Evolutionary conservation across 2,888 invertebrate species (phyloP), one percentile per base, ranked within the genome.

Genomic region (Podabrus alpinus): DNA sequence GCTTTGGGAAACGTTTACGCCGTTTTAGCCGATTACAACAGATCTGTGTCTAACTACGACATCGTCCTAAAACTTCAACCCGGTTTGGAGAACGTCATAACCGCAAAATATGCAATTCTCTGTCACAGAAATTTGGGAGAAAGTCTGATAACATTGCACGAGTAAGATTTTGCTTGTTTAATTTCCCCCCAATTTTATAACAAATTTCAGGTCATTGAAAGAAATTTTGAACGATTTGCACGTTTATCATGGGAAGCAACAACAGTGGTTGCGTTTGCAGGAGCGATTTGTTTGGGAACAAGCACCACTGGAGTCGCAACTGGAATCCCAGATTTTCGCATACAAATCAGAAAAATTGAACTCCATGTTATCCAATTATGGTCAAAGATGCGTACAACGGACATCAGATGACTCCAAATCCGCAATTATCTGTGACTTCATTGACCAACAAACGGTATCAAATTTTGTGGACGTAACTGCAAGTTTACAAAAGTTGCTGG

Each of bases 1-100:
- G 91, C 92, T 3, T 87, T 95, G 13, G 95, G 92, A 9, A 93
- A 94, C 84, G 91, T 94, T 15, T 94, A 93, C 85, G 93, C 94
- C 1, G 90, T 92, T 11, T 80, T 91, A 24, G 91, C 92, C 0
- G 93, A 94, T 77, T 94, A 91, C 83, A 94, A 94, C 81, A 92
- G 89, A 81, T 94, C 94, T 0, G 86, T 93, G 73, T 88, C 89
- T 45, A 92, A 91, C 83, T 92, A 91, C 84, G 92, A 94, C 80
- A 91, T 90, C 81, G 92, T 92, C 71, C 84, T 94, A 66, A 90
- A 91, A 82, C 84, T 94, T 66, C 89, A 92, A 80, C 92, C 93
- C 0, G 87, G 88, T 67, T 91, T 92, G 86, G 90, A 91, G 78
- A 88, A 91, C 62, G 93, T 92, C 0, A 86, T 87, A 15, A 90